phyloP scores from a whole-genome alignment of 2,797 vertebrate species.

The Poeciliopsis gracilis region DNA sequence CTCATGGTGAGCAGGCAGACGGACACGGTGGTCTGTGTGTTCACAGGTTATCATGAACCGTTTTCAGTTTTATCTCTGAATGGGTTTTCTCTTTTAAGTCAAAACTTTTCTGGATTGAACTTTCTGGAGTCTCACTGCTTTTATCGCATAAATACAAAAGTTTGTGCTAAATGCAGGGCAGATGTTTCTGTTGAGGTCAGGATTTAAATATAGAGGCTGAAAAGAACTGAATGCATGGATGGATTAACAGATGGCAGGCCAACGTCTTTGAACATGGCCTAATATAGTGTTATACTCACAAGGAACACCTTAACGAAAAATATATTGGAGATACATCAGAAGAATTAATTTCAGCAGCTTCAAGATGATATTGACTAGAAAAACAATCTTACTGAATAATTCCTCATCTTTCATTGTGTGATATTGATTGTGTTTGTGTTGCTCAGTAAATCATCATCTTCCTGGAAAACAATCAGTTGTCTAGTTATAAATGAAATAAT shows the following conservation, averaged over 20 bases:
- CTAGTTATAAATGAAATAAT: too few relatives aligned
- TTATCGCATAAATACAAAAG: neutral
- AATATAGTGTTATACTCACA: too few relatives aligned
- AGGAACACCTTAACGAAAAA: too few relatives aligned
- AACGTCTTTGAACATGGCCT: too few relatives aligned
- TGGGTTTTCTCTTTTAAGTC: neutral
- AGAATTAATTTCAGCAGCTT: too few relatives aligned
- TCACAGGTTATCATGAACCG: neutral
- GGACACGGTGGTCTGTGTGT: neutral
- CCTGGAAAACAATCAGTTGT: too few relatives aligned
- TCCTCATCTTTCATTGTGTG: too few relatives aligned
- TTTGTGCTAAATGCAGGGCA: neutral
- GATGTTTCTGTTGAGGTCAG: neutral
- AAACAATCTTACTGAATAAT: too few relatives aligned
- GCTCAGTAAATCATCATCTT: too few relatives aligned
- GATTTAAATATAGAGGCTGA: neutral
- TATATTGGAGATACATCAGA: too few relatives aligned
- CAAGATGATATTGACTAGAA: too few relatives aligned
- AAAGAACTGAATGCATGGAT: neutral
- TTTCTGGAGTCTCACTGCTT: neutral
- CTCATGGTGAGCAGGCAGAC: slow-evolving; percentile 85
- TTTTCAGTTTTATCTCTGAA: neutral
- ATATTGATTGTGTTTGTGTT: too few relatives aligned
- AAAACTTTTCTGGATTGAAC: neutral
- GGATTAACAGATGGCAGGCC: neutral